phyloP scores from a whole-genome alignment of 2,113 vertebrate genomes.

The Synchiropus splendidus region DNA sequence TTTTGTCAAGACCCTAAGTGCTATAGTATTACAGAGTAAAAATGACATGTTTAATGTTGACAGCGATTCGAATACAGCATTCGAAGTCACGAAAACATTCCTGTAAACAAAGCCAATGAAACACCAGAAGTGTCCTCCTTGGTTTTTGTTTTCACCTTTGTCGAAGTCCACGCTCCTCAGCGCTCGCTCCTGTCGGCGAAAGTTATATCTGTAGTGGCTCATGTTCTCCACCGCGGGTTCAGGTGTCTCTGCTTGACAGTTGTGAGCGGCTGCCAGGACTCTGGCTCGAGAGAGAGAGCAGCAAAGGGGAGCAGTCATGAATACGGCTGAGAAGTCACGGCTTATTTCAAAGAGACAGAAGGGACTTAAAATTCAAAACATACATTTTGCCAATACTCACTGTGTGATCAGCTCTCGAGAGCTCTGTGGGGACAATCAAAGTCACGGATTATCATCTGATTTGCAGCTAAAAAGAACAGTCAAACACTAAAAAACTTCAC shows the following conservation, averaged over 20 bases:
- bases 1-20: no score
- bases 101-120: no score
- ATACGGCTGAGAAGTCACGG: background rate
- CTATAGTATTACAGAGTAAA: no score
- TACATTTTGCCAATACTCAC: constrained; percentile 53
- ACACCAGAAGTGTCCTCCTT: no score
- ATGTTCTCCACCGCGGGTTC: constrained; percentile 54
- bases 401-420: constrained; percentile 60
- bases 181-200: constrained; percentile 58
- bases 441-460: no score
- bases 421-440: constrained; percentile 37
- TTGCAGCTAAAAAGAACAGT: background rate
- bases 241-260: constrained; percentile 37
- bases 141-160: constrained; percentile 31
- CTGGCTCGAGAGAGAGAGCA: constrained; percentile 19
- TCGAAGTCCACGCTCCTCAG: constrained; percentile 64
- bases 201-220: constrained; percentile 59
- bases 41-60: no score
- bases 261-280: constrained; percentile 36
- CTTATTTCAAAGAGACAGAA: background rate
- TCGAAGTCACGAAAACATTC: no score
- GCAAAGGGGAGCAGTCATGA: background rate
- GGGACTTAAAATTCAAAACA: background rate
- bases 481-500: background rate
- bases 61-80: no score